phyloP scores from a whole-genome alignment of 2,113 vertebrate genomes.

The Psilopsiagon aurifrons region DNA sequence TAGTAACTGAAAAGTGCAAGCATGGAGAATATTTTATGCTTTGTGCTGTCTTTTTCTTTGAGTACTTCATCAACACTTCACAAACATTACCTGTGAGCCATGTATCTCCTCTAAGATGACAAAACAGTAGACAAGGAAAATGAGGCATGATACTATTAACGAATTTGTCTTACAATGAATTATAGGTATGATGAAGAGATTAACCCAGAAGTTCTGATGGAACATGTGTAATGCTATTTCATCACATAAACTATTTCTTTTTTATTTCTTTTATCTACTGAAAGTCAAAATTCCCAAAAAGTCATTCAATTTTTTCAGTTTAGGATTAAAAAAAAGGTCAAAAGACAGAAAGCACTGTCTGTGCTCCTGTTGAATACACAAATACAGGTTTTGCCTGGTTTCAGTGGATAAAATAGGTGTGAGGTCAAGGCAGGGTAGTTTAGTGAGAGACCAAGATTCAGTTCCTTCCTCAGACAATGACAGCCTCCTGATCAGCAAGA shows the following conservation, averaged over 20 bases:
- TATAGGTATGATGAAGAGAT: not conserved
- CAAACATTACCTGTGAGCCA: not conserved
- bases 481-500: not conserved
- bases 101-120: not conserved
- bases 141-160: not conserved
- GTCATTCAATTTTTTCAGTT: not conserved
- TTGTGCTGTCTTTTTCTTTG: not conserved
- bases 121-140: not conserved
- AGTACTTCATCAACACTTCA: not conserved
- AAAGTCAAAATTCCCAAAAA: not conserved
- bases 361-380: not conserved
- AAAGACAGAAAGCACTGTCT: not conserved
- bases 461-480: not conserved
- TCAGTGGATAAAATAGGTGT: not conserved
- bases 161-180: not conserved
- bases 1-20: not conserved
- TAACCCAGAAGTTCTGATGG: not conserved
- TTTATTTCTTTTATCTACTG: not conserved
- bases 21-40: not conserved
- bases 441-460: not conserved
- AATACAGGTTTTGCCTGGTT: not conserved
- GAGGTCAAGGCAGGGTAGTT: not conserved
- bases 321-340: not conserved
- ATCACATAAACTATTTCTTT: not conserved
- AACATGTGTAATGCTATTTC: not conserved